phyloP scores from a whole-genome alignment of 2,888 invertebrate species.

The Lymantria dispar region DNA sequence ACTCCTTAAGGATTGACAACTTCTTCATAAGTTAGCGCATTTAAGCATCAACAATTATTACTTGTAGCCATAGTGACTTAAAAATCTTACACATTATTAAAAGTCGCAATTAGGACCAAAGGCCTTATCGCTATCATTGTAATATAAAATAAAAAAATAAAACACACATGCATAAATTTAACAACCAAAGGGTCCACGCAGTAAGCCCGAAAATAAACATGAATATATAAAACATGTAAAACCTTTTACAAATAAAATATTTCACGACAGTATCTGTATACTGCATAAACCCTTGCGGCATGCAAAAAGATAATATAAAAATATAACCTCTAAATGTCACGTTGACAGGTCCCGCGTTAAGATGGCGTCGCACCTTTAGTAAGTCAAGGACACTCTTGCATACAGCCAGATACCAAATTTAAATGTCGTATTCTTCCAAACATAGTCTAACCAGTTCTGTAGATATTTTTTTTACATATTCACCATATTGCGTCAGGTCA shows the following conservation, averaged over 20 bases:
- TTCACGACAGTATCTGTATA: neutral
- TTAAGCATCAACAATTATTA: too few relatives aligned
- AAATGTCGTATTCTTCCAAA: constrained; percentile 37
- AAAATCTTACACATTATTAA: too few relatives aligned
- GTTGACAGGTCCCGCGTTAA: constrained; percentile 58
- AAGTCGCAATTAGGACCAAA: too few relatives aligned
- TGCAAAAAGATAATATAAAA: constrained; percentile 10
- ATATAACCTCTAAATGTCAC: constrained; percentile 55
- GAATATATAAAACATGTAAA: constrained; percentile 1
- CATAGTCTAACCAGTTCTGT: constrained; percentile 17
- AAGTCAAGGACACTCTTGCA: constrained; percentile 56
- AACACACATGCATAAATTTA: neutral
- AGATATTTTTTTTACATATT: constrained; percentile 5
- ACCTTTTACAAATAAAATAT: neutral
- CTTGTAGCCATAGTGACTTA: too few relatives aligned
- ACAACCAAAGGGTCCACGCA: constrained; percentile 14
- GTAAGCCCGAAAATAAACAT: constrained; percentile 5
- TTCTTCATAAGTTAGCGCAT: too few relatives aligned
- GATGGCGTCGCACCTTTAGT: constrained; percentile 58
- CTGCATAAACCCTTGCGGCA: constrained; percentile 16
- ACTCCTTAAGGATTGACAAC: too few relatives aligned
- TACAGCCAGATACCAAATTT: constrained; percentile 34
- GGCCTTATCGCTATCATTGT: too few relatives aligned
- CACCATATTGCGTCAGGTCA: constrained; percentile 16
- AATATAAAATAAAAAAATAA: neutral